Evolutionary conservation across 2,113 vertebrate genomes (phyloP).

Genomic region (Tragulus kanchil): DNA sequence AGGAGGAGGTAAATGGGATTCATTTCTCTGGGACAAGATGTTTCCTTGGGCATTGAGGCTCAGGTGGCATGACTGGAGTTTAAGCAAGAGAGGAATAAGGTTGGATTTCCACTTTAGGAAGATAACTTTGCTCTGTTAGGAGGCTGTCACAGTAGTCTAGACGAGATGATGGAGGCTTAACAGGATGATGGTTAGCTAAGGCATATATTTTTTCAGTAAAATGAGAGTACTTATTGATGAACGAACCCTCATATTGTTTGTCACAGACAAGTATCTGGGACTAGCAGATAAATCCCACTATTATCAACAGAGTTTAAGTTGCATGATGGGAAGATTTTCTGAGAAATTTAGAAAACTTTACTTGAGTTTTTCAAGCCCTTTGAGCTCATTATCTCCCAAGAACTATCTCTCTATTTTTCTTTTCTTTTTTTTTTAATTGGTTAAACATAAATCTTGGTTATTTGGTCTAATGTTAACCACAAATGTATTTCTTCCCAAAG

Average conservation of each 20-base stretch:
- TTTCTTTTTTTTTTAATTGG: neutral
- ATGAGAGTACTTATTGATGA: neutral
- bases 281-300: neutral
- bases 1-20: neutral
- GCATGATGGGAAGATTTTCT: neutral
- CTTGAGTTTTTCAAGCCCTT: neutral
- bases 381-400: neutral
- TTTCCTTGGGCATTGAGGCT: neutral
- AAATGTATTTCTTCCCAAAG: neutral
- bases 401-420: neutral
- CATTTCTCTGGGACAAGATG: neutral
- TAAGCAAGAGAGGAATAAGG: neutral
- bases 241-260: neutral
- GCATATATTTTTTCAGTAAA: neutral
- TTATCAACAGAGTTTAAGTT: conserved; percentile 18
- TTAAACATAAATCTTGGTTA: neutral
- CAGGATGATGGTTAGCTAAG: neutral
- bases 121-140: too few relatives aligned
- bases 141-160: too few relatives aligned
- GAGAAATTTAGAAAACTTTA: conserved; percentile 20
- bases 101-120: too few relatives aligned
- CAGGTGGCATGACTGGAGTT: neutral
- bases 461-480: neutral
- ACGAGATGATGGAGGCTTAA: too few relatives aligned
- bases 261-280: neutral